Percentiles rank a stretch among this genome's conserved stretches.
phyloP scores from a whole-genome alignment of 2,888 invertebrate species.

The Buathra laborator region DNA sequence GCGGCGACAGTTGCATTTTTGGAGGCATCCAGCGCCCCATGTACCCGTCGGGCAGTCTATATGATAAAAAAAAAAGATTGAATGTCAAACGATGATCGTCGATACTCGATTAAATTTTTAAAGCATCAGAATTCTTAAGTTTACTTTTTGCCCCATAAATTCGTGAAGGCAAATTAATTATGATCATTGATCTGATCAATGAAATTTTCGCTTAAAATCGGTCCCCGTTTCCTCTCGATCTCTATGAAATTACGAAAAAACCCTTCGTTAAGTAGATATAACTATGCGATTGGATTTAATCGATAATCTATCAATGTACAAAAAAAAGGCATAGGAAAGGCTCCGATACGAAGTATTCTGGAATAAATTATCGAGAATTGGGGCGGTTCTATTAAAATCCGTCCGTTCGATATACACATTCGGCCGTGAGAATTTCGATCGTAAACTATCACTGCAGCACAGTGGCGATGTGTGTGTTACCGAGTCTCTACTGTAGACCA shows the following conservation, averaged over 20 bases:
- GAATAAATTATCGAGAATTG: constrained; percentile 40
- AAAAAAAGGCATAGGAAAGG: background rate
- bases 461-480: background rate
- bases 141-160: too few relatives aligned
- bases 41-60: constrained; percentile 89
- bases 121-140: too few relatives aligned
- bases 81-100: constrained; percentile 8
- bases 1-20: constrained; percentile 88
- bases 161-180: too few relatives aligned
- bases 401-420: constrained; percentile 1
- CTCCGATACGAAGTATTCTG: background rate
- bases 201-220: background rate
- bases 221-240: background rate
- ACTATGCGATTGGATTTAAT: background rate
- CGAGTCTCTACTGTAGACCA: background rate
- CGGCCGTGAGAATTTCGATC: constrained; percentile 46
- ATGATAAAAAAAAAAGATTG: constrained; percentile 70
- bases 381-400: constrained; percentile 7
- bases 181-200: too few relatives aligned
- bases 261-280: background rate
- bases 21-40: constrained; percentile 92
- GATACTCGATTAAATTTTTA: background rate
- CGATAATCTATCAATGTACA: background rate
- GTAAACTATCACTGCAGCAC: constrained; percentile 25
- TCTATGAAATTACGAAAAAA: background rate